Evolutionary conservation across 2,113 vertebrate genomes (phyloP).

Genomic region (Eptesicus fuscus): DNA sequence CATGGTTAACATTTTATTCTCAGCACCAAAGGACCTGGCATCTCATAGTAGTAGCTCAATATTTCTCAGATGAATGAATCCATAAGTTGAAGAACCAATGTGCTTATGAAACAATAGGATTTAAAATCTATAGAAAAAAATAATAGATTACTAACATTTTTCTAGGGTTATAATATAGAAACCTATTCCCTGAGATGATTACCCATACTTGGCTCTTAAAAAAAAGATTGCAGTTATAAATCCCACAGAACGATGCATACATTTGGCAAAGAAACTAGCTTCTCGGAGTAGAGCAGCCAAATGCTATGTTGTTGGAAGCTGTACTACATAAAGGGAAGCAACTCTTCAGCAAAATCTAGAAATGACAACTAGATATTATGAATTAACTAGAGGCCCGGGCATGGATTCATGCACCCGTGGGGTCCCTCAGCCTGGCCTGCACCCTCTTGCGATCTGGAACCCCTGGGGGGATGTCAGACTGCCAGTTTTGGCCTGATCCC

Average conservation of each 20-base stretch:
- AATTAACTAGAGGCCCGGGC: not conserved
- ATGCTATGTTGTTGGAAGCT: slow-evolving; percentile 26
- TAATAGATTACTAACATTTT: not conserved
- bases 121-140: not conserved
- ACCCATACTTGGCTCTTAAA: not conserved
- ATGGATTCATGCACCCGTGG: too few relatives aligned
- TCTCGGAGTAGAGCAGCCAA: slow-evolving; percentile 45
- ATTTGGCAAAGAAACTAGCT: slow-evolving; percentile 45
- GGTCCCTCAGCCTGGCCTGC: too few relatives aligned
- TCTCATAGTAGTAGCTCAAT: not conserved
- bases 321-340: not conserved
- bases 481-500: too few relatives aligned
- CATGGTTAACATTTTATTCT: not conserved
- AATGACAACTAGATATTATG: slow-evolving; percentile 60
- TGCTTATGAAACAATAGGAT: not conserved
- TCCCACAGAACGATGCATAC: slow-evolving; percentile 42
- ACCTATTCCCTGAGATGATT: not conserved
- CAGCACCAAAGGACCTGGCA: not conserved
- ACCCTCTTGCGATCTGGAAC: too few relatives aligned
- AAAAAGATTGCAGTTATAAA: slow-evolving; percentile 29
- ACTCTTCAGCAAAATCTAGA: slow-evolving; percentile 58
- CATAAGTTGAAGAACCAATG: not conserved
- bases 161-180: not conserved
- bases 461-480: too few relatives aligned
- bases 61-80: not conserved